Base-by-base conservation (phyloP, 2,113 vertebrate genomes). In the Rhea americana region DNA sequence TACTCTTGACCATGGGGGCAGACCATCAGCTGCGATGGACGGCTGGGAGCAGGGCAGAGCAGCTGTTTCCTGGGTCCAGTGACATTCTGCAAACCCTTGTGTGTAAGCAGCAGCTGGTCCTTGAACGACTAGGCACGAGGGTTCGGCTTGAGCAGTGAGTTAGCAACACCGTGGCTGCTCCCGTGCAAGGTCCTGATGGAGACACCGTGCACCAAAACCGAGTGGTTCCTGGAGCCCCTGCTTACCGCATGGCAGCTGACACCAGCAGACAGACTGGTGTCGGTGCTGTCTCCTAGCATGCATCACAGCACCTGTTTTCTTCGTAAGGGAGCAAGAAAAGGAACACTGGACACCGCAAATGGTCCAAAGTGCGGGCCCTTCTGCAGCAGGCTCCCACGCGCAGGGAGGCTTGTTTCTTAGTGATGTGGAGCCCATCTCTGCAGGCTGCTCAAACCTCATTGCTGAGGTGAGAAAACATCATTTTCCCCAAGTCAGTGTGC, bases 11-110 rank as follows among this genome's bases (percentile, higher is more conserved):
- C 85, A 5, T 61, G 91, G 89, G 93, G 88, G 80, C 92, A 58
- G 93, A 78, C 79, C 94, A 95, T 95, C 95, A 84, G 83, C 61
- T 0, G 74, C 93, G 96, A 97, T 74, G 35, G 97, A 96, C 97
- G 96, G 68, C 78, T 0, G 5, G 81, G 25, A 95, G 75, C 2
- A 0, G 47, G 75, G 16, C 59, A 3, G 85, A 92, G 61, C 96
- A 96, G 96, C 85, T 96, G 97, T 51, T 95, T 75, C 20, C 50
- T 6, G 77, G 95, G 95, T 45, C 87, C 91, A 8, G 94, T 81
- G 43, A 25, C 53, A 84, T 11, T 21, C 32, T 28, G 21, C 7
- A 68, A 61, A 37, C 87, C 91, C 83, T 17, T 47, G 91, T 43
- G 47, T 53, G 83, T 3, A 56, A 4, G 89, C 71, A 82, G 92